Percentiles rank a stretch among this genome's conserved stretches.
These are phyloP conservation scores for Remorina albescens DNA, from an alignment of 2,797 vertebrate genomes.

Conservation along the genomic window DNA sequence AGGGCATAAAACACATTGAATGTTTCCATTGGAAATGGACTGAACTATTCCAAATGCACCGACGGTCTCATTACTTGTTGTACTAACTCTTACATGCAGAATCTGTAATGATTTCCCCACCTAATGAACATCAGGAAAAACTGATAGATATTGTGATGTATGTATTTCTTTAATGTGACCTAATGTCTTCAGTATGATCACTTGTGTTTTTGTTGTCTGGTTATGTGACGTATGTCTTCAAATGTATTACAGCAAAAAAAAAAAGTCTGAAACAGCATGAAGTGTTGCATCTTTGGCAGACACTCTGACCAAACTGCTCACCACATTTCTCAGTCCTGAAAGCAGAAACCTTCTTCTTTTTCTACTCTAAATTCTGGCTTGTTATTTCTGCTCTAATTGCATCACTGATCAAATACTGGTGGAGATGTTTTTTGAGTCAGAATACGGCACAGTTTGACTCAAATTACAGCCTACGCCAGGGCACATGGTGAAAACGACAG, in stretches of 20 bases:
- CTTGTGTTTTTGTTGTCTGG: too few species aligned
- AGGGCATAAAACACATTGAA: not conserved
- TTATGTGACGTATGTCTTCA: not conserved
- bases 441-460: constrained; percentile 27
- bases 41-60: not conserved
- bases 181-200: too few species aligned
- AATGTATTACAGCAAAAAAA: not conserved
- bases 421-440: constrained; percentile 31
- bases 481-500: constrained; percentile 11
- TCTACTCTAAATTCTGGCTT: not conserved
- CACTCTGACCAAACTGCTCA: not conserved
- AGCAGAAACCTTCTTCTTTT: not conserved
- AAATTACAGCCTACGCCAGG: constrained; percentile 30
- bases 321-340: constrained; percentile 9
- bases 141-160: too few species aligned
- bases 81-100: not conserved
- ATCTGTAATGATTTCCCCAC: too few species aligned
- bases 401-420: constrained; percentile 30
- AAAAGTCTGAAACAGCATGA: not conserved
- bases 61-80: not conserved
- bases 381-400: constrained; percentile 47
- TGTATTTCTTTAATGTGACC: too few species aligned
- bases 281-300: not conserved
- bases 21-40: constrained; percentile 2
- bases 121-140: too few species aligned